Evolutionary conservation across 2,797 vertebrate species (phyloP), one percentile per base, ranked within the genome.

Genomic region (Anolis apletophallus): DNA sequence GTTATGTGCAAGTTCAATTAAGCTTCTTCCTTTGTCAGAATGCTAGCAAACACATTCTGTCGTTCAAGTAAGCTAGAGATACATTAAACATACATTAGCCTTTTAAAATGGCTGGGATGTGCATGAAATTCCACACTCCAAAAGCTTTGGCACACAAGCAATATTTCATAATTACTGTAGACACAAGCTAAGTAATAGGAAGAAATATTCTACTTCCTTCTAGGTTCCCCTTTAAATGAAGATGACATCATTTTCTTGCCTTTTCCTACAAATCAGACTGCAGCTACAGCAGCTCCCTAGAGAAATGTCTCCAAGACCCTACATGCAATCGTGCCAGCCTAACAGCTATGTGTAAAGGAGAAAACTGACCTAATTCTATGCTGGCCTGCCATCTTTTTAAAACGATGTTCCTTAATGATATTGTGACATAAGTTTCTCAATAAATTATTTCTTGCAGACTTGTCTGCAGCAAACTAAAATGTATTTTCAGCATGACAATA

Each of bases 231-330:
- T 95, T 89, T 88, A 93, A 95, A 91, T 93, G 94, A 92, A 92
- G 92, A 98, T 99, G 98, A 97, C 95, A 96, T 96, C 96, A 97
- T 97, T 96, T 74, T 94, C 26, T 97, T 96, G 89, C 90, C 86
- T 86, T 76, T 80, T 0, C 83, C 92, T 89, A 93, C 97, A 97
- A 97, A 98, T 98, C 94, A 88, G 94, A 92, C 80, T 91, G 85
- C 82, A 94, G 96, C 96, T 96, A 96, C 95, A 95, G 96, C 93
- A 96, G 94, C 95, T 96, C 97, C 96, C 96, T 81, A 93, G 95
- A 94, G 94, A 96, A 84, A 95, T 71, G 93, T 92, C 94, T 97
- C 91, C 89, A 96, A 94, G 95, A 93, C 81, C 73, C 78, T 85
- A 89, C 85, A 91, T 55, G 10, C 89, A 92, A 93, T 91, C 86